Base-by-base conservation (phyloP, 2,113 vertebrate genomes). In the Corvus hawaiiensis region DNA sequence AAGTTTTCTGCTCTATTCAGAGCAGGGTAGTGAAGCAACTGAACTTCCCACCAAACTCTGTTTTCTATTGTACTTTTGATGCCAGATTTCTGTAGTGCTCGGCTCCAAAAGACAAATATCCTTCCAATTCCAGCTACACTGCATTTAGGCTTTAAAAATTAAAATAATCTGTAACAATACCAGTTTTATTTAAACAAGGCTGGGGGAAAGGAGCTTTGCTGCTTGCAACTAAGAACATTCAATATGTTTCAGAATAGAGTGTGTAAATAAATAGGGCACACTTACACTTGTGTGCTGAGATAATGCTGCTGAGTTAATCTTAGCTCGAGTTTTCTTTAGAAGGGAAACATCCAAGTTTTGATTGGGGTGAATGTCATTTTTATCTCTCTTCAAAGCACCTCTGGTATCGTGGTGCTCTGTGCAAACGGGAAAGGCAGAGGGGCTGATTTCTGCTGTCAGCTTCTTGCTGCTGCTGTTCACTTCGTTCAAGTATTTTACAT, bases 11-110 rank as follows among this genome's bases (percentile, higher is more conserved):
- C 93, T 95, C 39, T 82, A 77, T 82, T 92, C 93, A 86, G 75
- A 93, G 95, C 90, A 89, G 90, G 64, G 71, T 61, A 97, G 93
- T 87, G 87, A 94, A 90, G 93, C 95, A 94, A 93, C 97, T 95
- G 93, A 96, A 94, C 97, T 93, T 96, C 93, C 93, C 97, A 94
- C 96, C 86, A 93, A 94, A 96, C 84, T 93, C 91, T 94, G 90
- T 24, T 94, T 96, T 92, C 94, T 80, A 87, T 96, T 97, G 96
- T 96, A 81, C 93, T 97, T 95, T 81, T 85, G 95, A 95, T 94
- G 78, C 91, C 84, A 88, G 62, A 90, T 85, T 90, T 95, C 89
- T 90, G 77, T 46, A 90, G 89, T 18, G 7, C 82, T 87, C 33
- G 14, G 59, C 84, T 63, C 90, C 82, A 39, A 55, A 67, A 94